Percentiles rank a stretch among this genome's conserved stretches.
Evolutionary conservation across 2,888 invertebrate species (phyloP).

Genomic region (Ischnura elegans): DNA sequence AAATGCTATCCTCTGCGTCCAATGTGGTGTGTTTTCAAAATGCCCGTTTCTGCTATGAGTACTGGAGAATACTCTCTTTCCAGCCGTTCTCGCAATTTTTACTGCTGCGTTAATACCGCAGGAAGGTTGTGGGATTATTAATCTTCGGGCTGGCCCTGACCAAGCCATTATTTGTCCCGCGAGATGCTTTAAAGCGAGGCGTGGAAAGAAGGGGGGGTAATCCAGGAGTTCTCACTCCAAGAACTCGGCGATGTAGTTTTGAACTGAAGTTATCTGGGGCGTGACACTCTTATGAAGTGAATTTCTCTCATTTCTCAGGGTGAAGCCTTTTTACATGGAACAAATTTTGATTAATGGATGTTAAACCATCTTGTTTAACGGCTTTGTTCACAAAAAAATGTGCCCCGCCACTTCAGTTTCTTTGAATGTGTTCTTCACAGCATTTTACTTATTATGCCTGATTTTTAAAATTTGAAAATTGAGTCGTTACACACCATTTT

Average conservation of each 20-base stretch:
- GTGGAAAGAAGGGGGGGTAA: background rate
- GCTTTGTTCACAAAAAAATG: too few species aligned
- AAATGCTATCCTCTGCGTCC: background rate
- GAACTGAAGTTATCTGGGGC: background rate
- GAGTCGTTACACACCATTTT: too few species aligned
- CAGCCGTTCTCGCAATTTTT: background rate
- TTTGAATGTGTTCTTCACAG: too few species aligned
- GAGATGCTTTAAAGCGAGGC: slow-evolving; percentile 3
- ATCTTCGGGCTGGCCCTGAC: background rate
- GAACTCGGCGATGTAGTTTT: background rate
- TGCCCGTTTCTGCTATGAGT: background rate
- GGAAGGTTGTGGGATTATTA: background rate
- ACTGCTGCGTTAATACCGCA: background rate
- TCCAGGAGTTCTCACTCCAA: background rate
- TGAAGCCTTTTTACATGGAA: background rate
- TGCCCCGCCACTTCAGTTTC: too few species aligned
- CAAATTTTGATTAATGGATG: background rate
- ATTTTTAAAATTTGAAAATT: too few species aligned
- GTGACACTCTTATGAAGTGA: background rate
- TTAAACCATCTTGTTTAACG: background rate
- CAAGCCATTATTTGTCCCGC: background rate
- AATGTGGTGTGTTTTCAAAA: background rate
- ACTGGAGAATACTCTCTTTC: background rate
- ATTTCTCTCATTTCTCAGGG: background rate
- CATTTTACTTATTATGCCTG: too few species aligned